Percentiles rank a stretch among this genome's conserved stretches.
Conservation (phyloP, 2,888 invertebrate genomes). For the Chorisops tibialis region DNA sequence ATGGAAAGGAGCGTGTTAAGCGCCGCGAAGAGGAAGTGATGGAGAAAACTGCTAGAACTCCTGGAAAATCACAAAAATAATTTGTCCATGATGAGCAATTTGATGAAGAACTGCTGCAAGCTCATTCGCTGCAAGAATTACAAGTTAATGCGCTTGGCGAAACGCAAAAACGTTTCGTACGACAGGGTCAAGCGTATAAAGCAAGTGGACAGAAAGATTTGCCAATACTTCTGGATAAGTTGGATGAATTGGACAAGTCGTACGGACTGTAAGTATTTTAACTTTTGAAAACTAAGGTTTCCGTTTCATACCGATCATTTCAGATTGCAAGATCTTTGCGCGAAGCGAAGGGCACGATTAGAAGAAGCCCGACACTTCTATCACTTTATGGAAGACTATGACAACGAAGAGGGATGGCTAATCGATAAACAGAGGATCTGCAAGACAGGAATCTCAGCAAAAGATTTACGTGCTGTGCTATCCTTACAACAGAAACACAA, state of each 20-base stretch:
- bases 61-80: slow-evolving; percentile 79
- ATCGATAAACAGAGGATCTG: slow-evolving; percentile 92
- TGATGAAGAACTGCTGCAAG: slow-evolving; percentile 93
- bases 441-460: slow-evolving; percentile 87
- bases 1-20: slow-evolving; percentile 77
- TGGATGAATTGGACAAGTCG: slow-evolving; percentile 72
- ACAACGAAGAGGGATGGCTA: slow-evolving; percentile 97
- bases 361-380: slow-evolving; percentile 92
- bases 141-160: slow-evolving; percentile 88
- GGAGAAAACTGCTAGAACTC: slow-evolving; percentile 72
- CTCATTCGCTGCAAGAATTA: slow-evolving; percentile 87
- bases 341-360: slow-evolving; percentile 72
- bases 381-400: slow-evolving; percentile 94
- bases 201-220: slow-evolving; percentile 58
- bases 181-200: slow-evolving; percentile 61
- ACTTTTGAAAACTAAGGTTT: not conserved
- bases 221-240: slow-evolving; percentile 62
- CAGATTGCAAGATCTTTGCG: slow-evolving; percentile 44
- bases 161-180: slow-evolving; percentile 72
- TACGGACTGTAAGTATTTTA: slow-evolving; percentile 62
- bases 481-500: slow-evolving; percentile 92
- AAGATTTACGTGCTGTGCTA: slow-evolving; percentile 85
- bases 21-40: slow-evolving; percentile 65
- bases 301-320: too few relatives aligned
- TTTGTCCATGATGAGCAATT: slow-evolving; percentile 72